These are phyloP conservation scores for Dascyllus trimaculatus DNA, from an alignment of 2,113 vertebrate genomes.

Conservation along the genomic window DNA sequence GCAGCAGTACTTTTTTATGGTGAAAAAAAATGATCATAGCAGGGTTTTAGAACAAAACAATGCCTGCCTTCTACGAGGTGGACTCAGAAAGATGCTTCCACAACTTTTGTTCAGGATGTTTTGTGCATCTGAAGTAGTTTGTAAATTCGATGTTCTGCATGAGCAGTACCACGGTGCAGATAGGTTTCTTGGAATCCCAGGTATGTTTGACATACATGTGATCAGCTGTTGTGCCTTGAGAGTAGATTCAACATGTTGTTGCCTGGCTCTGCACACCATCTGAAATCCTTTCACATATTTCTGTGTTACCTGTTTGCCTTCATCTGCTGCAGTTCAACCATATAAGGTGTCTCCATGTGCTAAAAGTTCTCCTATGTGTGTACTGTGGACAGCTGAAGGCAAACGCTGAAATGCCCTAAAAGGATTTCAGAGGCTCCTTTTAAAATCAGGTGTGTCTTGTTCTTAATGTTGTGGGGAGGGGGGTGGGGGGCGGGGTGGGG, in stretches of 20 bases:
- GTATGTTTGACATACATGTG: slow-evolving; percentile 93
- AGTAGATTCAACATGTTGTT: slow-evolving; percentile 96
- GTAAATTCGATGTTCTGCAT: slow-evolving; percentile 60
- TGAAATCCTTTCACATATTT: slow-evolving; percentile 61
- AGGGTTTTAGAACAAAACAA: slow-evolving; percentile 83
- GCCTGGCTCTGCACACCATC: slow-evolving; percentile 88
- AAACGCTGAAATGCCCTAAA: slow-evolving; percentile 43
- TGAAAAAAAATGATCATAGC: slow-evolving; percentile 55
- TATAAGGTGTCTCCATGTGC: neutral
- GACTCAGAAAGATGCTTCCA: slow-evolving; percentile 60
- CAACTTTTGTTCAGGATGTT: slow-evolving; percentile 48
- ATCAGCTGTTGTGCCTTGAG: slow-evolving; percentile 99
- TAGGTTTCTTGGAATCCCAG: slow-evolving; percentile 65
- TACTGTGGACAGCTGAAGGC: slow-evolving; percentile 22
- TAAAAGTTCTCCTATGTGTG: slow-evolving; percentile 5
- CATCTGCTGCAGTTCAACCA: slow-evolving; percentile 11
- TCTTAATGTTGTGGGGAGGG: slow-evolving; percentile 84
- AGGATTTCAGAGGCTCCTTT: slow-evolving; percentile 72
- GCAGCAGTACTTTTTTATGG: slow-evolving; percentile 59
- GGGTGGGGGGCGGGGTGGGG: slow-evolving; percentile 54
- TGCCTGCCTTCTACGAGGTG: slow-evolving; percentile 54
- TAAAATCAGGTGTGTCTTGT: slow-evolving; percentile 88
- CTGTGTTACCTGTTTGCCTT: slow-evolving; percentile 28
- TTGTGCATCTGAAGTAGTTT: slow-evolving; percentile 61
- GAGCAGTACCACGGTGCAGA: slow-evolving; percentile 64